A percentile compares a stretch with the other conserved stretches of the same genome.
phyloP scores from a whole-genome alignment of 2,113 vertebrate species.

The Microcebus murinus region DNA sequence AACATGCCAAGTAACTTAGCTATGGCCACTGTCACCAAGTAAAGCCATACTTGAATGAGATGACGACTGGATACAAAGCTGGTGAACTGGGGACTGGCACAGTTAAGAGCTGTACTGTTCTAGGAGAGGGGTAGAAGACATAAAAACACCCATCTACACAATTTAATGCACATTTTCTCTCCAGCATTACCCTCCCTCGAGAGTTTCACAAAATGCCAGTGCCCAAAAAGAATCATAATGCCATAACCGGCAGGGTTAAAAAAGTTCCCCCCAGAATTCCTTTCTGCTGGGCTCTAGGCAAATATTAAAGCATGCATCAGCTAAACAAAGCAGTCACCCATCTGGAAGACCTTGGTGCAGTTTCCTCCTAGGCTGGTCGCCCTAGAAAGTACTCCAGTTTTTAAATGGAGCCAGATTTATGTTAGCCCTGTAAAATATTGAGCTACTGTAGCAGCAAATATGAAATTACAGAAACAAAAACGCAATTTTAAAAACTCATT shows the following conservation, averaged over 20 bases:
- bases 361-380: constrained; percentile 75
- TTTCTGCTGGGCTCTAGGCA: constrained; percentile 73
- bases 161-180: constrained; percentile 78
- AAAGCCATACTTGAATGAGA: constrained; percentile 84
- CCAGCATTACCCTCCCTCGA: constrained; percentile 59
- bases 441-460: constrained; percentile 75
- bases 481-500: constrained; percentile 61
- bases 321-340: constrained; percentile 69
- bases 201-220: constrained; percentile 77
- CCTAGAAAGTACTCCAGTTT: constrained; percentile 61
- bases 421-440: constrained; percentile 73
- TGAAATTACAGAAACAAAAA: constrained; percentile 72
- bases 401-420: constrained; percentile 69
- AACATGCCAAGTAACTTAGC: constrained; percentile 92
- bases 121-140: constrained; percentile 69
- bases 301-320: constrained; percentile 82
- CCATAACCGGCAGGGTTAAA: constrained; percentile 66
- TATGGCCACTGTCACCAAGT: constrained; percentile 86
- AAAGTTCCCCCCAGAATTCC: constrained; percentile 54
- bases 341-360: constrained; percentile 78
- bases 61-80: constrained; percentile 82
- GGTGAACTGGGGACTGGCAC: constrained; percentile 87
- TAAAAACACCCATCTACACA: constrained; percentile 77
- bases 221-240: constrained; percentile 72
- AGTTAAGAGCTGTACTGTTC: constrained; percentile 78